phyloP scores from a whole-genome alignment of 2,113 vertebrate species.

The Artemisiospiza belli region DNA sequence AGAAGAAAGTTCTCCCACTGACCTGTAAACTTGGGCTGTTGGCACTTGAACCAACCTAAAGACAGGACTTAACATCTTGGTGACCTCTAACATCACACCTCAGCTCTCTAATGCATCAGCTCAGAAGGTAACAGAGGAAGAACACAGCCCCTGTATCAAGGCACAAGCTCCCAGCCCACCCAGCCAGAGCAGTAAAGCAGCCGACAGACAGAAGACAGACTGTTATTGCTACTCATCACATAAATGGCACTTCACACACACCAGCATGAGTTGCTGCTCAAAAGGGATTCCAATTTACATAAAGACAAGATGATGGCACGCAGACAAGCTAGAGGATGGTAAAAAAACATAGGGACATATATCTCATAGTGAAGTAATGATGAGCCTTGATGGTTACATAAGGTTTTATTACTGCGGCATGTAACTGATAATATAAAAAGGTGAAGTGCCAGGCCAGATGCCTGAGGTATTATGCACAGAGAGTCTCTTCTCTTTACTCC shows the following conservation, averaged over 20 bases:
- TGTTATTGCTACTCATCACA: not conserved
- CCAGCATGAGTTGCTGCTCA: slow-evolving; percentile 1
- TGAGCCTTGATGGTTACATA: slow-evolving; percentile 38
- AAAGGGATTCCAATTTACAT: slow-evolving; percentile 46
- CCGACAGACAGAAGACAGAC: not conserved
- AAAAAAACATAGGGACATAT: not conserved
- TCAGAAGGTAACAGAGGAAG: not conserved
- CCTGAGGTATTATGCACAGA: not conserved
- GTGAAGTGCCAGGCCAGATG: slow-evolving; percentile 15
- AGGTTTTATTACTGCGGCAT: not conserved
- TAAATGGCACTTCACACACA: slow-evolving; percentile 28
- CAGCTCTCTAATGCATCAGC: not conserved
- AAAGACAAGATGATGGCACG: slow-evolving; percentile 6
- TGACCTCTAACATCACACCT: not conserved
- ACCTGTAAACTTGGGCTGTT: not conserved
- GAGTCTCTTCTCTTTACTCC: not conserved
- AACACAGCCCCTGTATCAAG: not conserved
- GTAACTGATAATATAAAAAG: not conserved
- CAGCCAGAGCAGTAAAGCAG: not conserved
- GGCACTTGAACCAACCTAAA: not conserved
- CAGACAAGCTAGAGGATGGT: not conserved
- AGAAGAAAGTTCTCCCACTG: not conserved
- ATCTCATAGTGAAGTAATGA: not conserved
- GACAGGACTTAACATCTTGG: not conserved
- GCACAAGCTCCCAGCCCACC: not conserved